Percentiles rank a stretch among this genome's conserved stretches.
Evolutionary conservation across 2,888 invertebrate species (phyloP).

Genomic region (Sarcophaga carnaria): DNA sequence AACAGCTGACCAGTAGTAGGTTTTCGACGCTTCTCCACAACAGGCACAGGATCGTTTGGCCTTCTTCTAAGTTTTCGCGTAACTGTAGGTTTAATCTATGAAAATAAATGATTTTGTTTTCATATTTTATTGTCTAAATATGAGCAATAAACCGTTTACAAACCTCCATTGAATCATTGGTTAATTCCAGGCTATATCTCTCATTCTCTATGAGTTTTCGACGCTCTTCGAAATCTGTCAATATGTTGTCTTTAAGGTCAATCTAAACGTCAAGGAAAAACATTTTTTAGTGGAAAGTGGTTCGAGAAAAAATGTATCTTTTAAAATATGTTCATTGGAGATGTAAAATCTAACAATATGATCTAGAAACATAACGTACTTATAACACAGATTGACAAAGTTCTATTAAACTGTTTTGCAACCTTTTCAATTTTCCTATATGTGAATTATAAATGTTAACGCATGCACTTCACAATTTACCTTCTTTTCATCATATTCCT

Average conservation of each 20-base stretch:
- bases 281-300: neutral
- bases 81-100: conserved; percentile 94
- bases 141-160: conserved; percentile 8
- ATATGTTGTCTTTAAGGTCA: conserved; percentile 93
- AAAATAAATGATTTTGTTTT: conserved; percentile 40
- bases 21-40: conserved; percentile 92
- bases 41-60: conserved; percentile 96
- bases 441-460: too few species aligned
- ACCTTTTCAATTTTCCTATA: neutral
- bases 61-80: conserved; percentile 95
- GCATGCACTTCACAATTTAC: conserved; percentile 78
- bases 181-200: conserved; percentile 93
- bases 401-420: neutral
- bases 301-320: too few species aligned
- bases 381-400: too few species aligned
- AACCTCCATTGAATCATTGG: conserved; percentile 93
- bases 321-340: too few species aligned
- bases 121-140: neutral
- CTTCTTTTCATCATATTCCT: conserved; percentile 97
- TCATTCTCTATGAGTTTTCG: conserved; percentile 94
- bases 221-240: conserved; percentile 96
- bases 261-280: conserved; percentile 70
- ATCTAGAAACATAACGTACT: too few species aligned
- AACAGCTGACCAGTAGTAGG: conserved; percentile 93
- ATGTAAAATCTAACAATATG: too few species aligned